phyloP scores from a whole-genome alignment of 2,888 invertebrate genomes.

The Heliothis peltigera region DNA sequence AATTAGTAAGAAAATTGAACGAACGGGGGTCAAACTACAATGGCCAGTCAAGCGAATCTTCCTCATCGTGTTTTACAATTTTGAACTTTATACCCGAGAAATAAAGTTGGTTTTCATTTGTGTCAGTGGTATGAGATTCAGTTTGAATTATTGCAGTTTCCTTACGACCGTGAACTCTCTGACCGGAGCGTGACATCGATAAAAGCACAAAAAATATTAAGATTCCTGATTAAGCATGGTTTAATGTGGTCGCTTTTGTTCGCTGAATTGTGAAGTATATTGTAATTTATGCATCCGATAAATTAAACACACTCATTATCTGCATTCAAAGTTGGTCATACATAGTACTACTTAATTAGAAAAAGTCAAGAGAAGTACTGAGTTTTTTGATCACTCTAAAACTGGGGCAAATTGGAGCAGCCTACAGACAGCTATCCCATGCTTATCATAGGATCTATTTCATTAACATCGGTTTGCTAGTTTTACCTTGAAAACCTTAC shows the following conservation, averaged over 20 bases:
- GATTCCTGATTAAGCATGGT: constrained; percentile 49
- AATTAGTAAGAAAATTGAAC: constrained; percentile 5
- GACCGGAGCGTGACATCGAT: constrained; percentile 49
- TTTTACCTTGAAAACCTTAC: no score
- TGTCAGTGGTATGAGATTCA: constrained; percentile 13
- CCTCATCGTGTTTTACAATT: background rate
- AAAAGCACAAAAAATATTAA: constrained; percentile 40
- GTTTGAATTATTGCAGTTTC: constrained; percentile 25
- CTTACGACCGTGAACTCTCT: constrained; percentile 56
- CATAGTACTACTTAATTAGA: no score
- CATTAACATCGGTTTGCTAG: no score
- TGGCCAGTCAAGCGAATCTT: constrained; percentile 18
- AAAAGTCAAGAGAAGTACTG: no score
- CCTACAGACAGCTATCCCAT: no score
- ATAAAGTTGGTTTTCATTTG: constrained; percentile 12
- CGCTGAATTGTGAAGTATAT: background rate
- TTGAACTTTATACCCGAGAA: fast-evolving
- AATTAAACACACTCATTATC: no score
- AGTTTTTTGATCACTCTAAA: no score
- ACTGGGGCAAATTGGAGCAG: no score
- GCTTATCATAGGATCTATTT: no score
- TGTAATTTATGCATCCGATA: background rate
- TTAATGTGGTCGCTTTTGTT: constrained; percentile 21
- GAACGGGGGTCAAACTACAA: background rate
- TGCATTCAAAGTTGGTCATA: no score